Conservation (phyloP, 2,113 vertebrate species). For the Apteryx owenii region DNA sequence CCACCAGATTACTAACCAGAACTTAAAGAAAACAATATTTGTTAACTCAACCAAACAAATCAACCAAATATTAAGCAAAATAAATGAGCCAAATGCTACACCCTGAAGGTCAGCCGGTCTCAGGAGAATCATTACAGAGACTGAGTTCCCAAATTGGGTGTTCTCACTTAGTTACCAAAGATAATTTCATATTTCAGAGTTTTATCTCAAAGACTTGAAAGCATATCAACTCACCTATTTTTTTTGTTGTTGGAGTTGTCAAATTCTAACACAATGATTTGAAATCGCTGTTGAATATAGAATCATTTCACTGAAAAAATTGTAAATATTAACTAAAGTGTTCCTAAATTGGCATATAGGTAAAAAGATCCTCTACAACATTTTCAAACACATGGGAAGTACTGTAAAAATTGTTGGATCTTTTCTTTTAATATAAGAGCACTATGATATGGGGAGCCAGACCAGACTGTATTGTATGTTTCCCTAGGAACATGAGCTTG, state of each 20-base stretch:
- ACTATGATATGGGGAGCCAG: background rate
- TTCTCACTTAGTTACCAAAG: background rate
- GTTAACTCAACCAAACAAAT: background rate
- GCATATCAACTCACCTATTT: background rate
- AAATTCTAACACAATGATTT: background rate
- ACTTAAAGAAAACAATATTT: background rate
- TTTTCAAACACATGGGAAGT: background rate
- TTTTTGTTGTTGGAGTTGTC: background rate
- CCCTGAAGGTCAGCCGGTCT: background rate
- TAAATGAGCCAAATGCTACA: background rate
- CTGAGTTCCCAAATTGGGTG: background rate
- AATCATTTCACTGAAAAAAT: background rate
- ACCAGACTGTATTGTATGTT: rapidly evolving
- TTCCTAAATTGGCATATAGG: background rate
- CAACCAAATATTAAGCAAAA: background rate
- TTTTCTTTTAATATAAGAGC: background rate
- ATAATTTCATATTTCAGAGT: background rate
- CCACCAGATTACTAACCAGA: background rate
- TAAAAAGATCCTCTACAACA: rapidly evolving
- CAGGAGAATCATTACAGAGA: rapidly evolving
- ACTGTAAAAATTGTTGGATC: background rate
- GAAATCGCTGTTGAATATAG: background rate
- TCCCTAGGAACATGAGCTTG: background rate
- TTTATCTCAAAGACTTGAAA: background rate
- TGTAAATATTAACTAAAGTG: background rate